Evolutionary conservation across 2,888 invertebrate genomes (phyloP).

Genomic region (Aspidapion aeneum): DNA sequence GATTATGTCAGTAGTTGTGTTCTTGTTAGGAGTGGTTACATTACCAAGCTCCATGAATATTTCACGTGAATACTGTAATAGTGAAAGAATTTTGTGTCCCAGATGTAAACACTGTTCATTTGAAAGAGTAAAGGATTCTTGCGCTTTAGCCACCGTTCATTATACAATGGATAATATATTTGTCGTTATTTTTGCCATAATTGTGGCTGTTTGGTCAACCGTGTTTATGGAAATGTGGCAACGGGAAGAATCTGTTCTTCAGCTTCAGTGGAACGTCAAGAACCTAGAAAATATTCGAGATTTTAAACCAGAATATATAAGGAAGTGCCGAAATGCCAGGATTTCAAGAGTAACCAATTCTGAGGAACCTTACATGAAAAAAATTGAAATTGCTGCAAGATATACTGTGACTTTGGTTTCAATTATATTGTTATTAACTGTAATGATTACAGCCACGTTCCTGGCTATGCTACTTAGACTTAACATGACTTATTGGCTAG

Average conservation of each 20-base stretch:
- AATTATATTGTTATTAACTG: conserved; percentile 27
- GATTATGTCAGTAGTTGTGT: conserved; percentile 46
- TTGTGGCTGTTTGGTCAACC: conserved; percentile 45
- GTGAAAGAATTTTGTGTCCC: conserved; percentile 31
- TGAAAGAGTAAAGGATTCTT: conserved; percentile 27
- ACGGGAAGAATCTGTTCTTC: conserved; percentile 36
- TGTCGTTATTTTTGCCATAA: conserved; percentile 28
- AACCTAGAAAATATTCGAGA: conserved; percentile 22
- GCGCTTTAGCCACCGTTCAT: conserved; percentile 26
- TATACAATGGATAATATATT: conserved; percentile 32
- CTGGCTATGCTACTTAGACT: conserved; percentile 34
- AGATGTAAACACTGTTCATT: conserved; percentile 32
- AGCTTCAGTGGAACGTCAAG: conserved; percentile 39
- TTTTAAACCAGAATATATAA: conserved; percentile 28
- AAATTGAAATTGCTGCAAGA: conserved; percentile 7
- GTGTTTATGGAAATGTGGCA: conserved; percentile 43
- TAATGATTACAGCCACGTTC: conserved; percentile 31
- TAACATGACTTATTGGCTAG: conserved; percentile 24
- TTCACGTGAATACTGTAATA: conserved; percentile 33
- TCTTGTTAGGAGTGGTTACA: conserved; percentile 46
- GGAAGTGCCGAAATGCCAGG: conserved; percentile 17
- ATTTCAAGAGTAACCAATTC: conserved; percentile 19
- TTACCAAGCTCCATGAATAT: conserved; percentile 3
- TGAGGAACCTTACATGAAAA: conserved; percentile 23
- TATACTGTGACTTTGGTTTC: conserved; percentile 22